Conservation (phyloP, 2,113 vertebrate genomes). For the Octodon degus region DNA sequence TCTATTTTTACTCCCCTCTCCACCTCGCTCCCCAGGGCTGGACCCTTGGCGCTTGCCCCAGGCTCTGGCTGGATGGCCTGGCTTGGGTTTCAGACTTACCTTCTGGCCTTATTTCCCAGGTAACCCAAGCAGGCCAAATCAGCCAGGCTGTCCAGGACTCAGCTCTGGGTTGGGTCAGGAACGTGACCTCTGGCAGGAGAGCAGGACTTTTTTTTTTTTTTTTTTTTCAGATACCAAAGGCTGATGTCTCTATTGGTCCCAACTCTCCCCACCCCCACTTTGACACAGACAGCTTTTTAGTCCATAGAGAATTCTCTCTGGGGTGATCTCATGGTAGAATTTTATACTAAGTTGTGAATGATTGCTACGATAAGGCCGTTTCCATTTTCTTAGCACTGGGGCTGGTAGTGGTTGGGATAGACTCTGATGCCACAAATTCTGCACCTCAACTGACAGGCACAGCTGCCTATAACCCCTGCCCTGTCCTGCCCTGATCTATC, state of each 20-base stretch:
- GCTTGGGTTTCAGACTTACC: constrained; percentile 57
- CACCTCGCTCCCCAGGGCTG: neutral
- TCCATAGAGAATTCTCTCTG: neutral
- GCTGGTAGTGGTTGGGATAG: neutral
- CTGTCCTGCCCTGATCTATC: neutral
- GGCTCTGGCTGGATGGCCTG: neutral
- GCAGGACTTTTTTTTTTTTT: neutral
- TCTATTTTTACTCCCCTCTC: neutral
- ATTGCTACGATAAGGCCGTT: neutral
- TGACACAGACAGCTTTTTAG: neutral
- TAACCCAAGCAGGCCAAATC: constrained; percentile 2
- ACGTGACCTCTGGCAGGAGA: neutral
- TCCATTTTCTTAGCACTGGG: neutral
- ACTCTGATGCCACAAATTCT: neutral
- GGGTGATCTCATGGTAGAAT: neutral
- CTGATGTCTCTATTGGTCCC: neutral
- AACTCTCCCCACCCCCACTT: neutral
- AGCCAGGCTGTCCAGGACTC: neutral
- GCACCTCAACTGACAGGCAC: neutral
- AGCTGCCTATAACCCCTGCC: neutral
- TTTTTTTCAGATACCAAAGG: no score
- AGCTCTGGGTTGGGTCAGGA: neutral
- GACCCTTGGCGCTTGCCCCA: neutral
- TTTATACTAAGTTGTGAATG: constrained; percentile 25
- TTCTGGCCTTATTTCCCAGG: constrained; percentile 57